These are phyloP conservation scores for Portunus trituberculatus DNA, from an alignment of 1,140 invertebrate genomes.

Conservation along the genomic window DNA sequence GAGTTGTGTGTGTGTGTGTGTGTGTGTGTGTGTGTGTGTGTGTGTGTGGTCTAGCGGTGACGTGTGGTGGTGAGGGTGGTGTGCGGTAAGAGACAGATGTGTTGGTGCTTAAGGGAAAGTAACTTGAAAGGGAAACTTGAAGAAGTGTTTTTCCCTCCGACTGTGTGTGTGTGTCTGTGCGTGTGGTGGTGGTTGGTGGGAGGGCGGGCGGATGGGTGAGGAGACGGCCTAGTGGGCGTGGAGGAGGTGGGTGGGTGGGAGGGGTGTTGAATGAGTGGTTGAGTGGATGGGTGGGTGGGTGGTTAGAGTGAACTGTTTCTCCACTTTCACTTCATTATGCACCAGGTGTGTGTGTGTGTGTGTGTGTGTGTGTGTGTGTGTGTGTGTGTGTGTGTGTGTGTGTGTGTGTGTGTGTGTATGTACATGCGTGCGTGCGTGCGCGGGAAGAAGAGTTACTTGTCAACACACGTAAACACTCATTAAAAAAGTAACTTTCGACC, in stretches of 20 bases:
- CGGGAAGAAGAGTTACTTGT: background rate
- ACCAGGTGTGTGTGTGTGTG: background rate
- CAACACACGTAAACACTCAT: background rate
- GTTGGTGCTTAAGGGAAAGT: background rate
- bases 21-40: background rate
- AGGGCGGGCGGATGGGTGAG: background rate
- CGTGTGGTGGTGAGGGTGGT: background rate
- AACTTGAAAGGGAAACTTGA: background rate
- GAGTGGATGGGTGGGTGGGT: background rate
- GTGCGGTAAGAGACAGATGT: background rate
- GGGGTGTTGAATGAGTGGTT: background rate
- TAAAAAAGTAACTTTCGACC: background rate
- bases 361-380: background rate
- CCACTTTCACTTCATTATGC: constrained; percentile 1
- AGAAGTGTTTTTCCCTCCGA: background rate
- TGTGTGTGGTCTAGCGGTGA: background rate
- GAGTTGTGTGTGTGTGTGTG: background rate
- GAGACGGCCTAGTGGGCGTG: background rate
- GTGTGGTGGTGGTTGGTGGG: constrained; percentile 3
- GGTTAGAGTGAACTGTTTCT: background rate
- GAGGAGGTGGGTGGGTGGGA: background rate
- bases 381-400: background rate
- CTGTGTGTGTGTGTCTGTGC: background rate
- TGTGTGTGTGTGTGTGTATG: background rate
- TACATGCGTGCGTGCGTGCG: background rate